phyloP scores from a whole-genome alignment of 1,140 invertebrate species.

The Aphaenogaster ashmeadi region DNA sequence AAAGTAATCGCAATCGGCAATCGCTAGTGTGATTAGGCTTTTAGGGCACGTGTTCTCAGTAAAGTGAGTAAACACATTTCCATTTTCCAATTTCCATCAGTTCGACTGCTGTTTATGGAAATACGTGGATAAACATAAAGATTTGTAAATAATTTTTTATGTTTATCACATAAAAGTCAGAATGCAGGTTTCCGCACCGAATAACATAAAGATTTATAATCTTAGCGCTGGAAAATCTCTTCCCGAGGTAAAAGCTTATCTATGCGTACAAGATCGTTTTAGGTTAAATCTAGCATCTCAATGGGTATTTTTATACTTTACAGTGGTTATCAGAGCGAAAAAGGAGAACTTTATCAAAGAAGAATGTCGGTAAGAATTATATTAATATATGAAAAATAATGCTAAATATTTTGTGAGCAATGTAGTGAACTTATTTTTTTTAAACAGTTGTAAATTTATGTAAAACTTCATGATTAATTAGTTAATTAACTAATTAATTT shows the following conservation, averaged over 20 bases:
- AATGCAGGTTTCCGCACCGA: conserved; percentile 94
- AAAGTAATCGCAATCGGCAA: too few species aligned
- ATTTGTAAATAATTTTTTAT: conserved; percentile 18
- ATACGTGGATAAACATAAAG: background rate
- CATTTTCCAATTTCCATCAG: background rate
- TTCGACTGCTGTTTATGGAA: background rate
- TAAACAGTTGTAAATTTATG: background rate
- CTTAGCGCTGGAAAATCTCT: conserved; percentile 98
- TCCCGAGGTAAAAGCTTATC: conserved; percentile 92
- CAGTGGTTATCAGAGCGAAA: conserved; percentile 98
- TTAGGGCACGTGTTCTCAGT: too few species aligned
- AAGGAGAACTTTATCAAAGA: conserved; percentile 94
- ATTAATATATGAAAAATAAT: conserved; percentile 46
- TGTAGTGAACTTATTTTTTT: background rate
- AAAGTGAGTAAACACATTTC: too few species aligned
- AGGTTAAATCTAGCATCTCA: conserved; percentile 16
- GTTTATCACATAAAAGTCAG: conserved; percentile 66
- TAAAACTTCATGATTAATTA: background rate
- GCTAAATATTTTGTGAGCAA: too few species aligned
- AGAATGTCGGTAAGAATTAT: conserved; percentile 91
- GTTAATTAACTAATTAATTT: too few species aligned
- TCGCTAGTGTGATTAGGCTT: too few species aligned
- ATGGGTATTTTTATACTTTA: conserved; percentile 72
- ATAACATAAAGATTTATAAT: conserved; percentile 99
- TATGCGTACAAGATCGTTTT: background rate